Evolutionary conservation across 2,797 vertebrate species (phyloP).

Genomic region (Sebastes hopkinsi): DNA sequence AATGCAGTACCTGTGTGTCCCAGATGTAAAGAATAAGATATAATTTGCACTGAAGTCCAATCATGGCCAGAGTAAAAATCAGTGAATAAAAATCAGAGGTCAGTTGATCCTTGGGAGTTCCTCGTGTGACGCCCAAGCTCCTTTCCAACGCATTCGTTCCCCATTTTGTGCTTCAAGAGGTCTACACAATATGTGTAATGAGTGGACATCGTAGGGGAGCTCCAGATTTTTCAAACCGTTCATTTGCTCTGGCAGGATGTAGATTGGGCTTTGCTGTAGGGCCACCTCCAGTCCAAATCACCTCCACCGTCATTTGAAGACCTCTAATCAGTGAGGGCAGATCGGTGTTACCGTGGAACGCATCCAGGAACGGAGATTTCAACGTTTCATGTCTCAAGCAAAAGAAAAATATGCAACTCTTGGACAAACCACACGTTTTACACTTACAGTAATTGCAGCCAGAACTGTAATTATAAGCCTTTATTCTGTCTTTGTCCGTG

Average conservation of each 20-base stretch:
- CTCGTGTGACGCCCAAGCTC: neutral
- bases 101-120: neutral
- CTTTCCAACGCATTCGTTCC: constrained; percentile 9
- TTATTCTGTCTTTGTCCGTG: constrained; percentile 8
- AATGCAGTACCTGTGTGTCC: too few species aligned
- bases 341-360: neutral
- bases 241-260: constrained; percentile 42
- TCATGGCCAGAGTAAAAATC: neutral
- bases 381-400: neutral
- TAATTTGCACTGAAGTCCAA: neutral
- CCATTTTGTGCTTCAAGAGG: constrained; percentile 29
- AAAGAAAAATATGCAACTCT: constrained; percentile 1
- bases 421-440: neutral
- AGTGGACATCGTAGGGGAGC: constrained; percentile 32
- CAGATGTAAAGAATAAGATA: too few species aligned
- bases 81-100: neutral
- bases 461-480: constrained; percentile 18
- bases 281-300: constrained; percentile 57
- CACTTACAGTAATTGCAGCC: neutral
- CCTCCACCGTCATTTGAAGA: constrained; percentile 26
- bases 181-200: constrained; percentile 61
- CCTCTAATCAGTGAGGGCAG: constrained; percentile 55
- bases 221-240: constrained; percentile 23
- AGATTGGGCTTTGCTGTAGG: constrained; percentile 48
- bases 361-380: neutral